Evolutionary conservation across 2,797 vertebrate species (phyloP), one percentile per base, ranked within the genome.

Genomic region (Mormyrops boulengeri): DNA sequence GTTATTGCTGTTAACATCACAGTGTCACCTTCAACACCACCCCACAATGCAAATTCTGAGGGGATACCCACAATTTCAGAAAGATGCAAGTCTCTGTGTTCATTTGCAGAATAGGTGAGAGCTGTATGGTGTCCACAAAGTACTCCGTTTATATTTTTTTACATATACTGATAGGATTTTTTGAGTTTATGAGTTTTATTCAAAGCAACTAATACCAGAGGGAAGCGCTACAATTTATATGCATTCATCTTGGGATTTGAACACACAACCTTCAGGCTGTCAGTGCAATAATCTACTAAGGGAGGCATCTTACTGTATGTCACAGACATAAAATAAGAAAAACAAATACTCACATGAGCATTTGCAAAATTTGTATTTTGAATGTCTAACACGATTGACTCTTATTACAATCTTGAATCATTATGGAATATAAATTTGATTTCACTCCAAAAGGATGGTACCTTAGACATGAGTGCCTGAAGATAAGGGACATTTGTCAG

Each of bases 401-500:
- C 19, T 80, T 80, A 80, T n/a, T 80, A 80, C 41, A 5, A 6
- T n/a, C 38, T n/a, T 73, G 66, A 38, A 44, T 80, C 7, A 44
- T 80, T 80, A 44, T n/a, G 19, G 2, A 80, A 44, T 80, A 41
- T 80, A 47, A 80, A 80, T n/a, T 80, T 80, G 34, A 80, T 80
- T 41, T 47, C 2, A 6, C 38, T 3, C 34, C 34, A 41, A 41
- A 82, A n/a, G 38, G 77, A 82, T 47, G 41, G 77, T 82, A 22
- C 77, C 41, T 82, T 82, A 47, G 41, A 47, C 22, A 30, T 66
- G 62, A 66, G 62, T 66, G 62, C 19, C 41, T 9, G 41, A 47
- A 82, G 77, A 82, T 82, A 82, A 82, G 77, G 41, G 77, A 41
- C 77, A 47, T 82, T 82, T 9, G 41, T 82, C 77, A 82, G 41